Base-by-base conservation (phyloP, 2,113 vertebrate genomes). In the Polyodon spathula region DNA sequence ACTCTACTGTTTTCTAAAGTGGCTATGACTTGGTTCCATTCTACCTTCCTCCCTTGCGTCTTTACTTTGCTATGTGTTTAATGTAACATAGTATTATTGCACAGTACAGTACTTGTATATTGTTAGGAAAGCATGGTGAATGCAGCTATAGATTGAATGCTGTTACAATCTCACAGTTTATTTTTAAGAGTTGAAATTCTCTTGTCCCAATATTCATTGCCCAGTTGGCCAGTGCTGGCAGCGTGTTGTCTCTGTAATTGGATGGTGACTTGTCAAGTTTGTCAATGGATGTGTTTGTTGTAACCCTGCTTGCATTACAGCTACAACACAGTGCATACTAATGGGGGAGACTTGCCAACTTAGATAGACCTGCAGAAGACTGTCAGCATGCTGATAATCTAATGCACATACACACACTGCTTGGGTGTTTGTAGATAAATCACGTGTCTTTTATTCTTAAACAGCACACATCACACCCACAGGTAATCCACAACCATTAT, bases 31-130 rank as follows among this genome's bases (percentile, higher is more conserved):
- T n/a, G n/a, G n/a, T n/a, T n/a, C n/a, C n/a, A n/a, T n/a, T n/a
- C n/a, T n/a, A n/a, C n/a, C n/a, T n/a, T 58, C 60, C 38, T 63
- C 65, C 66, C 65, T 68, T 71, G 69, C 48, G 9, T 42, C 55
- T 71, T 71, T 66, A 65, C 63, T 68, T 43, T 43, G 11, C 6
- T 6, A 43, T 43, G 42, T n/a, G n/a, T n/a, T n/a, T n/a, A n/a
- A n/a, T n/a, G n/a, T n/a, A n/a, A n/a, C n/a, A n/a, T n/a, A n/a
- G n/a, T n/a, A n/a, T n/a, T n/a, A n/a, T n/a, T n/a, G n/a, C n/a
- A n/a, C n/a, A n/a, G n/a, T n/a, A n/a, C n/a, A n/a, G n/a, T n/a
- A n/a, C n/a, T n/a, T n/a, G n/a, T n/a, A n/a, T n/a, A n/a, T n/a
- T n/a, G n/a, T n/a, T n/a, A n/a, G n/a, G n/a, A n/a, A n/a, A n/a